Evolutionary conservation across 2,113 vertebrate species (phyloP).

Genomic region (Odobenus rosmarus): DNA sequence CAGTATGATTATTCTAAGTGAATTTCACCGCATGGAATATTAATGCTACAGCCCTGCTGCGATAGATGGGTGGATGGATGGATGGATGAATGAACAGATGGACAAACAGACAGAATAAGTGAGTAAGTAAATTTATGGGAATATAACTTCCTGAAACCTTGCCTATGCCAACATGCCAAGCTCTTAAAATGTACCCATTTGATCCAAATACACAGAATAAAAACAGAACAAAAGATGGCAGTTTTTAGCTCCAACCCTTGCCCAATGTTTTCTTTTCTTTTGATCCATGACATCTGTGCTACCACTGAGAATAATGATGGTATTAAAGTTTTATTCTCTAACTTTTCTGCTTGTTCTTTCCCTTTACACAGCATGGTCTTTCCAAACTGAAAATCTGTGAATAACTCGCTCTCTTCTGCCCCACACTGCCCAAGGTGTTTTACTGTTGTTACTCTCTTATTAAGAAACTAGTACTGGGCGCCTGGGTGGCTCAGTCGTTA

Average conservation of each 20-base stretch:
- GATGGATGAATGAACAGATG: background rate
- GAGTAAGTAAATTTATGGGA: background rate
- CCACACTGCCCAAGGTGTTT: background rate
- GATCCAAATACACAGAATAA: background rate
- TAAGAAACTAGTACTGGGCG: background rate
- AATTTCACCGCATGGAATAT: background rate
- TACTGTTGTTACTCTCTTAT: background rate
- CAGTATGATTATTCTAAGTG: background rate
- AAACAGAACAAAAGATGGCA: background rate
- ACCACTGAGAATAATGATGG: background rate
- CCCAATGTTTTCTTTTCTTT: background rate
- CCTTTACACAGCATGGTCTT: background rate
- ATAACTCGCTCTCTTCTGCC: background rate
- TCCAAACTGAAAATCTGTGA: background rate
- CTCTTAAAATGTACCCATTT: background rate
- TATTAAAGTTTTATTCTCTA: background rate
- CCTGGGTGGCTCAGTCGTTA: too few relatives aligned
- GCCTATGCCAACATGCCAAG: background rate
- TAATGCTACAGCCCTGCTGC: background rate
- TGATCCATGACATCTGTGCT: background rate
- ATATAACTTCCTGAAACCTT: constrained; percentile 20
- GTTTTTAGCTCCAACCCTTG: background rate
- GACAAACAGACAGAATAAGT: background rate
- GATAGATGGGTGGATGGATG: background rate
- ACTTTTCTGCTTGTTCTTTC: background rate